Conservation (phyloP, 2,113 vertebrate species). For the Microtus montanus region DNA sequence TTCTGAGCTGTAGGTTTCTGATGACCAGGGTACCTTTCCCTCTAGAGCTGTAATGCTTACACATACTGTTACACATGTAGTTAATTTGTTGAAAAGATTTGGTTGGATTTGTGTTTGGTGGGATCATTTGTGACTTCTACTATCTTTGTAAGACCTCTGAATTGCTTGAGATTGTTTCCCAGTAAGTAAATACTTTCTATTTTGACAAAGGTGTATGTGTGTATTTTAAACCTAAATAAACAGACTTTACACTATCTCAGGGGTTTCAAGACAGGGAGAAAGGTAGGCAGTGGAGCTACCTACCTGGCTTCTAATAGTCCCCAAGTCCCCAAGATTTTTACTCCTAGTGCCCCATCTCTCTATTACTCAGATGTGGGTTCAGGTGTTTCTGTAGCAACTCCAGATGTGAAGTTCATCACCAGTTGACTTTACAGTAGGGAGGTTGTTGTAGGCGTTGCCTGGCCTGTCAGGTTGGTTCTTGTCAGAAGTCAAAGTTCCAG, state of each 20-base stretch:
- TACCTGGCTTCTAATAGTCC: background rate
- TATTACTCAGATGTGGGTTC: background rate
- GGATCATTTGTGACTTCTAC: background rate
- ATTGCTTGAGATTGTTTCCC: slow-evolving; percentile 17
- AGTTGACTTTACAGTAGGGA: background rate
- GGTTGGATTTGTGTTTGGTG: background rate
- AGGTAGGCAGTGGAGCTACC: background rate
- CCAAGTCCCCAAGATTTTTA: background rate
- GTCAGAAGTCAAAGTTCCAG: background rate
- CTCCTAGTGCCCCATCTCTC: background rate
- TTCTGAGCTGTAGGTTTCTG: background rate
- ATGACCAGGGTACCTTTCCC: background rate
- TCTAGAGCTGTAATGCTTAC: background rate
- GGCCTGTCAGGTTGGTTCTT: background rate
- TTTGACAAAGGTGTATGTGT: background rate
- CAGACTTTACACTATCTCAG: background rate
- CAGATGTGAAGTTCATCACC: background rate
- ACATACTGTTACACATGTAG: background rate
- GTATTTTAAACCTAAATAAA: slow-evolving; percentile 34
- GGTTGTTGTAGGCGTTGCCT: background rate
- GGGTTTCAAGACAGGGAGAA: background rate
- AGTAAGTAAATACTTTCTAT: background rate
- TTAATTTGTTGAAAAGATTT: background rate
- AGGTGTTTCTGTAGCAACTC: background rate
- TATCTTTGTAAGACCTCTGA: background rate